Conservation (phyloP, 1,140 invertebrate species). For the Drosophila willistoni region DNA sequence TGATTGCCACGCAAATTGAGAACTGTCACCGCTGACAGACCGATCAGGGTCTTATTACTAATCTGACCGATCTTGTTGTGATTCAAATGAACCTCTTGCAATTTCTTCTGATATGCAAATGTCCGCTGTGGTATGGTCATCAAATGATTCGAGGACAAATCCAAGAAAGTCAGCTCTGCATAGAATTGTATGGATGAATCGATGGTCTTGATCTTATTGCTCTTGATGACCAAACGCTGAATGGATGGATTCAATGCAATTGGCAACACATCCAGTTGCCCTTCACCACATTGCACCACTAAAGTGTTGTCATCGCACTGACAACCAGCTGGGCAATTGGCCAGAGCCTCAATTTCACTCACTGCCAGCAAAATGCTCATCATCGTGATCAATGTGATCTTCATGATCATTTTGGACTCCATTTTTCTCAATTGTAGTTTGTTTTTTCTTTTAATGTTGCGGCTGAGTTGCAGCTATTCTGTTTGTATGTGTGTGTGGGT, state of each 20-base stretch:
- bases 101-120: constrained; percentile 91
- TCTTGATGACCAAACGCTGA: constrained; percentile 91
- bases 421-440: constrained; percentile 33
- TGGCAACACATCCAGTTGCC: constrained; percentile 93
- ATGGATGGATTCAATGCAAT: constrained; percentile 96
- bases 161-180: constrained; percentile 91
- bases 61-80: constrained; percentile 93
- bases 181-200: constrained; percentile 95
- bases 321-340: constrained; percentile 90
- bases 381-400: constrained; percentile 47
- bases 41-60: constrained; percentile 91
- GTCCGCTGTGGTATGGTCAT: constrained; percentile 90
- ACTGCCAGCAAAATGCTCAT: constrained; percentile 42
- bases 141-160: constrained; percentile 92
- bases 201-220: constrained; percentile 94
- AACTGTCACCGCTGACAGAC: constrained; percentile 90
- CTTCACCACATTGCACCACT: constrained; percentile 92
- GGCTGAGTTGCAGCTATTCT: constrained; percentile 1
- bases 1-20: constrained; percentile 93
- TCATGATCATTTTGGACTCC: constrained; percentile 56
- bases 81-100: constrained; percentile 92
- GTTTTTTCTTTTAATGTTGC: constrained; percentile 11
- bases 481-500: constrained; percentile 20
- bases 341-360: constrained; percentile 67
- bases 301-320: constrained; percentile 94